Evolutionary conservation across 2,888 invertebrate genomes (phyloP), one percentile per base, ranked within the genome.

Genomic region (Gastrophysa polygoni): DNA sequence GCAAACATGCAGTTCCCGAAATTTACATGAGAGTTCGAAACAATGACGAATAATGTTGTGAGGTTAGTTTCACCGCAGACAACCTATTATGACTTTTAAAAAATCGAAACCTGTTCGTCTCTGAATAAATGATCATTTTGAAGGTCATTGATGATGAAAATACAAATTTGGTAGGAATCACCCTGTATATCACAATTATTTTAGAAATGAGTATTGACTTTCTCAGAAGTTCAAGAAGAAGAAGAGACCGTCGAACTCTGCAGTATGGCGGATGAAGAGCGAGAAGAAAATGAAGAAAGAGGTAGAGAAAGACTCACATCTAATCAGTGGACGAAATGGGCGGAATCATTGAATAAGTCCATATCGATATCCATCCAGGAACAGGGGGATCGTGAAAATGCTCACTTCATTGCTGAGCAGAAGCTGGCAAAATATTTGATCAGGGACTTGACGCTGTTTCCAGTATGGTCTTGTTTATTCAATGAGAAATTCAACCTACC

Each of bases 381-480:
- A 38, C n/a, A 38, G 16, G 38, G 16, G 16, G 38, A 38, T 38
- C 38, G 38, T 38, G 38, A 38, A 38, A 38, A 38, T 16, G 38
- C 38, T 16, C 38, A 38, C 10, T 38, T 38, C 10, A 8, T 38
- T 14, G 38, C 38, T 14, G 16, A 38, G n/a, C n/a, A 16, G 16
- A 11, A 38, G 38, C 16, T 38, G 10, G 38, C 38, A 4, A 38
- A 38, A 38, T 38, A 16, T 38, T 38, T 38, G 10, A 38, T 38
- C 3, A 38, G 10, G 10, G 38, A 38, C 10, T 38, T 16, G 10
- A 38, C 38, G 3, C 38, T 38, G 4, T 38, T 5, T 38, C 51
- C 51, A 2, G 6, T 51, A 28, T 51, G 51, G 51, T 51, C 51
- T 3, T 51, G 51, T 24, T 3, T 51, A 28, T 51, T 3, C 17